Evolutionary conservation across 2,888 invertebrate genomes (phyloP).

Genomic region (Cecidostiba fungosa): DNA sequence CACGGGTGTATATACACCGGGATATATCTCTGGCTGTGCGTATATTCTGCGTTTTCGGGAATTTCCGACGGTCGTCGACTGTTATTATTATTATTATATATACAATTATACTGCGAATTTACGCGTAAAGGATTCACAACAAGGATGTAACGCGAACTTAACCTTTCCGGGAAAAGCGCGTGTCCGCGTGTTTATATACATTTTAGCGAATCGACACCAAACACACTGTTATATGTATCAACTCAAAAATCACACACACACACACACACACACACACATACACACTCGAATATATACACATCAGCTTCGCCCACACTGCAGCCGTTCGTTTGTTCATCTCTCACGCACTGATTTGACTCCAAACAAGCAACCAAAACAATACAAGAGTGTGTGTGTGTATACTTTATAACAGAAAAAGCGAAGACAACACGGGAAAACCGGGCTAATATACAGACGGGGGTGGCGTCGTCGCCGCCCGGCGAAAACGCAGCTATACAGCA

Average conservation of each 20-base stretch:
- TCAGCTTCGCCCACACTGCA: background rate
- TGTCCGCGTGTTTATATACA: background rate
- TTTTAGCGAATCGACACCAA: background rate
- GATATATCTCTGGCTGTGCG: background rate
- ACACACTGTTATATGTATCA: background rate
- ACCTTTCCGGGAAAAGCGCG: constrained; percentile 5
- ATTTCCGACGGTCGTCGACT: too few species aligned
- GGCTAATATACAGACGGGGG: background rate
- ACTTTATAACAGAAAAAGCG: background rate
- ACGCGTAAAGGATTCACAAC: background rate
- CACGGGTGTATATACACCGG: background rate
- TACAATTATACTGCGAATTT: background rate
- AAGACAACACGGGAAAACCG: background rate
- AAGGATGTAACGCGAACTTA: background rate
- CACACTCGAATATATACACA: too few species aligned
- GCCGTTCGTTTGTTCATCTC: background rate
- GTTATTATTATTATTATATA: too few species aligned
- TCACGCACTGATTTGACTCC: background rate
- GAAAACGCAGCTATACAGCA: background rate
- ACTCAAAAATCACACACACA: background rate
- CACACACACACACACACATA: too few species aligned
- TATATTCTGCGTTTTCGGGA: background rate
- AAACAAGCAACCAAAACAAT: too few species aligned
- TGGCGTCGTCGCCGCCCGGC: constrained; percentile 10
- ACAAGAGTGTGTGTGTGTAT: background rate